phyloP scores from a whole-genome alignment of 2,888 invertebrate genomes.

The Zaprionus bogoriensis region DNA sequence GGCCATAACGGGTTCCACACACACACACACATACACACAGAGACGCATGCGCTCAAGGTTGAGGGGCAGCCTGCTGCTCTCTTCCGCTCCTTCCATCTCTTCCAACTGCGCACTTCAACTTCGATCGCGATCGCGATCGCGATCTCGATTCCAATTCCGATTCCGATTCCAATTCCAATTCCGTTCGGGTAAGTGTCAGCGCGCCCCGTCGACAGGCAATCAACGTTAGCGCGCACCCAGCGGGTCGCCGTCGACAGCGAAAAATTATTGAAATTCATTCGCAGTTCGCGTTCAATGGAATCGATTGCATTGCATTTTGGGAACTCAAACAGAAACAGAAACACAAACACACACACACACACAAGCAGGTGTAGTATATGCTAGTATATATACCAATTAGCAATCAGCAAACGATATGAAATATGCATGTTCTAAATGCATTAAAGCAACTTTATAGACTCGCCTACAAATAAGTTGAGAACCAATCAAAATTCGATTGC shows the following conservation, averaged over 20 bases:
- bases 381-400: not conserved
- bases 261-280: conserved; percentile 31
- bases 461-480: too few relatives aligned
- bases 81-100: not conserved
- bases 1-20: conserved; percentile 63
- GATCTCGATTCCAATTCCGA: conserved; percentile 4
- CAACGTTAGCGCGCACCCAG: conserved; percentile 34
- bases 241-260: conserved; percentile 35
- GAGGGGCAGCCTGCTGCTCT: conserved; percentile 9
- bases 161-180: conserved; percentile 7
- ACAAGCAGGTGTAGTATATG: not conserved
- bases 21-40: conserved; percentile 27
- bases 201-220: conserved; percentile 50
- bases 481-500: too few relatives aligned
- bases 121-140: not conserved
- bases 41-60: conserved; percentile 18
- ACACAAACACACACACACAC: not conserved
- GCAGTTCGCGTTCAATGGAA: not conserved
- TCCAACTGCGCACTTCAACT: not conserved
- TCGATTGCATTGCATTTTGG: not conserved
- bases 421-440: too few relatives aligned
- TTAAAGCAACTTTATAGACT: too few relatives aligned
- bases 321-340: too few relatives aligned
- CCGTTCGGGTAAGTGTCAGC: conserved; percentile 20
- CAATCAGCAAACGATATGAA: not conserved